phyloP scores from a whole-genome alignment of 1,140 invertebrate species.

The Caenorhabditis briggsae region DNA sequence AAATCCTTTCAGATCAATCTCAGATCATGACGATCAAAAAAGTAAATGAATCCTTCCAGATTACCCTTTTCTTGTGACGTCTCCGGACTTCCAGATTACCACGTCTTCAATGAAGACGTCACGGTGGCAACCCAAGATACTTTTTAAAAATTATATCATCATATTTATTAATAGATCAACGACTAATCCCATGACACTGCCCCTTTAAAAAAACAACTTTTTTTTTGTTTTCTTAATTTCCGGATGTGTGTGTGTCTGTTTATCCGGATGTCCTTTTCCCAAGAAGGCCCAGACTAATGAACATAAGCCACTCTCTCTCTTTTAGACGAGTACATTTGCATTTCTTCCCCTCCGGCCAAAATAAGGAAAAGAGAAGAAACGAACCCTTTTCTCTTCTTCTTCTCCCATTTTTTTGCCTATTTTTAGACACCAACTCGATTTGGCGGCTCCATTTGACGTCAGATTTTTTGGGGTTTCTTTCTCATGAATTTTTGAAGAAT shows the following conservation, averaged over 20 bases:
- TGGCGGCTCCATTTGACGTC: background rate
- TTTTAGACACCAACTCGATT: background rate
- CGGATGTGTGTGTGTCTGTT: background rate
- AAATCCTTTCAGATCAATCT: no score
- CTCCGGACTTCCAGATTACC: background rate
- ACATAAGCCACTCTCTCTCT: background rate
- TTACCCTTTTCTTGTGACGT: background rate
- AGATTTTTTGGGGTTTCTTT: background rate
- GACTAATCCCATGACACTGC: constrained; percentile 12
- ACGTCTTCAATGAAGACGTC: background rate
- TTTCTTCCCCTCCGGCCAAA: background rate
- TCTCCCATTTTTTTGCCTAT: background rate
- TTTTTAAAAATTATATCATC: background rate
- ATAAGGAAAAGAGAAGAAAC: background rate
- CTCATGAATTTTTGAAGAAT: constrained; percentile 17
- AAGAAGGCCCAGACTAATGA: constrained; percentile 3
- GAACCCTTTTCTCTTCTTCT: background rate
- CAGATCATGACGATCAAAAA: no score
- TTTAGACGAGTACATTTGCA: constrained; percentile 3
- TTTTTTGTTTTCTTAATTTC: background rate
- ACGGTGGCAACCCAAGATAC: background rate
- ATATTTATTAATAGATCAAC: background rate
- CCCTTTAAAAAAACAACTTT: no score
- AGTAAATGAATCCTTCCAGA: background rate
- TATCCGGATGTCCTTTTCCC: background rate